Evolutionary conservation across 2,888 invertebrate genomes (phyloP), one percentile per base, ranked within the genome.

Genomic region (Trypoxylon attenuatum): DNA sequence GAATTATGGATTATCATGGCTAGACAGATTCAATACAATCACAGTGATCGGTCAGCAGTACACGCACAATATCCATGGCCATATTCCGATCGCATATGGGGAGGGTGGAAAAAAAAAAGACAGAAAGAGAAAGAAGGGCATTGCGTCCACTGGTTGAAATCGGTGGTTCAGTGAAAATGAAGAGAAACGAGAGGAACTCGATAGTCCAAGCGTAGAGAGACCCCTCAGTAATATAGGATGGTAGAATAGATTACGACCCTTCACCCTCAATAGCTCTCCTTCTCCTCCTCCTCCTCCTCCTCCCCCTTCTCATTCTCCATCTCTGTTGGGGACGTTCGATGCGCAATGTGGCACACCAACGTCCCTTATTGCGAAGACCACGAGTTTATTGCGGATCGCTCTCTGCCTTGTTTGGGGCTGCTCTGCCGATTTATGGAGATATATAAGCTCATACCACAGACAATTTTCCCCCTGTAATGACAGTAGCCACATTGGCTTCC

Each of bases 281-380:
- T 54, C 27, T 33, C 33, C 33, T 33, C 33, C n/a, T 10, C 33
- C 13, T 54, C 27, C 27, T 13, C 33, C 13, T 13, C n/a, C 8
- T 13, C 13, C n/a, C n/a, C n/a, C n/a, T n/a, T n/a, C n/a, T n/a
- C n/a, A n/a, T n/a, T n/a, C n/a, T n/a, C n/a, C n/a, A n/a, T 10
- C n/a, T 33, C 46, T 61, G 62, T 59, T 62, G 62, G 72, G 68
- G 68, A 68, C 59, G 68, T 42, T 66, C 54, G n/a, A n/a, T n/a
- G n/a, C n/a, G n/a, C n/a, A n/a, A n/a, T n/a, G n/a, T n/a, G n/a
- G n/a, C n/a, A n/a, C n/a, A n/a, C n/a, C n/a, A 45, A 29, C 65
- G 42, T 71, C 75, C 73, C 75, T 79, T 80, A 80, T 80, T 78
- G 76, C 75, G 66, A 72, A 65, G 72, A 71, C 76, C 73, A 74